These are phyloP conservation scores for Sinopyrophorus schimmeli DNA, from an alignment of 2,888 invertebrate genomes.

Conservation along the genomic window DNA sequence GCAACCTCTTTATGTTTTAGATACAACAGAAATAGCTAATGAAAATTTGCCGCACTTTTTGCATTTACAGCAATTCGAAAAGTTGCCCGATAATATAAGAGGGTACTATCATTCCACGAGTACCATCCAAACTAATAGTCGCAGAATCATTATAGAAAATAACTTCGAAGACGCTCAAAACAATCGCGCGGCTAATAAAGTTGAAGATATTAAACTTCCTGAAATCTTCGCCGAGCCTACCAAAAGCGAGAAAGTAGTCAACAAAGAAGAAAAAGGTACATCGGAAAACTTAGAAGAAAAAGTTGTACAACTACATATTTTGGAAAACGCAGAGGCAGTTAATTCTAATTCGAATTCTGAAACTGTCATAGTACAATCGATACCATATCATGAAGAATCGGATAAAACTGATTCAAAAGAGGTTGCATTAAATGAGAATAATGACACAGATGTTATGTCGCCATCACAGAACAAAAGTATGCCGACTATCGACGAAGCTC, in stretches of 20 bases:
- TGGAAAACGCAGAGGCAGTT: slow-evolving; percentile 13
- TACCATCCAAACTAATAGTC: slow-evolving; percentile 1
- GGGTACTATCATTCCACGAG: slow-evolving; percentile 25
- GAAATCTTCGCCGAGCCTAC: not conserved
- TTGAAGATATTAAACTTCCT: not conserved
- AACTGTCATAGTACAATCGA: slow-evolving; percentile 11
- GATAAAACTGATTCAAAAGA: not conserved
- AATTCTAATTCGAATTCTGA: not conserved
- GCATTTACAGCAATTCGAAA: slow-evolving; percentile 40
- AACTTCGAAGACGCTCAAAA: not conserved
- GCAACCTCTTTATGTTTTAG: slow-evolving; percentile 38
- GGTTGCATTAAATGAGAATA: not conserved
- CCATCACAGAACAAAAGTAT: slow-evolving; percentile 12
- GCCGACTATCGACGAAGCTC: slow-evolving; percentile 18
- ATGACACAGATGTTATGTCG: too few relatives aligned
- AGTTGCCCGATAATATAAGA: slow-evolving; percentile 32
- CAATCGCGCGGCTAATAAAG: not conserved
- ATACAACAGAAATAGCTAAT: slow-evolving; percentile 40
- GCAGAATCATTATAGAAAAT: slow-evolving; percentile 24
- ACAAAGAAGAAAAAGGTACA: not conserved
- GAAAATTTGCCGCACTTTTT: slow-evolving; percentile 40
- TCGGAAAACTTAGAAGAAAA: slow-evolving; percentile 18
- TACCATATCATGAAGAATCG: not conserved
- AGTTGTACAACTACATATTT: slow-evolving; percentile 27
- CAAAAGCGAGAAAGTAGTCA: not conserved